Evolutionary conservation across 2,797 vertebrate species (phyloP).

Genomic region (Cynopterus sphinx): DNA sequence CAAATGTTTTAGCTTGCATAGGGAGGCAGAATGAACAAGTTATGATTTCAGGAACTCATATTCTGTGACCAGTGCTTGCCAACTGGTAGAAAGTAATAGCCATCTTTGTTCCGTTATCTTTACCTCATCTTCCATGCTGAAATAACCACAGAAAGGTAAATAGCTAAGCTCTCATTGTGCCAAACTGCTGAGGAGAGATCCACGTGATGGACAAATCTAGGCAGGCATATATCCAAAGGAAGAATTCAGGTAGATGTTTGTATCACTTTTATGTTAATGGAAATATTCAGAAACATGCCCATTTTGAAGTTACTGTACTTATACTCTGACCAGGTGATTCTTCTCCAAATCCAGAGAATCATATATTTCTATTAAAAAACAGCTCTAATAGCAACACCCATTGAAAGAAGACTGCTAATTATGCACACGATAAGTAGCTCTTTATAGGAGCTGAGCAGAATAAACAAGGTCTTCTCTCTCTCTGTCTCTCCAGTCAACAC

Average conservation of each 20-base stretch:
- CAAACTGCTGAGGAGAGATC: neutral
- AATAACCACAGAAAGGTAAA: neutral
- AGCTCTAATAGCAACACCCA: fast-evolving
- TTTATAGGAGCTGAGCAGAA: neutral
- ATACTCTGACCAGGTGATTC: neutral
- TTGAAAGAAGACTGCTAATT: neutral
- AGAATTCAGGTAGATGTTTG: neutral
- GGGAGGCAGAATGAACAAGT: neutral
- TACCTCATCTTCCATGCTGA: neutral
- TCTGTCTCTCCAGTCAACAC: neutral
- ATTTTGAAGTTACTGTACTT: neutral
- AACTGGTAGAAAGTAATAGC: neutral
- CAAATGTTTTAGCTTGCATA: neutral
- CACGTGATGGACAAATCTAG: neutral
- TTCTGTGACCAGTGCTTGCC: neutral
- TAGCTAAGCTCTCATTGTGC: neutral
- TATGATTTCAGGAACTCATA: neutral
- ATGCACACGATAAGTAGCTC: neutral
- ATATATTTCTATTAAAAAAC: neutral
- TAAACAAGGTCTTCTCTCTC: neutral
- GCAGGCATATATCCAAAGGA: neutral
- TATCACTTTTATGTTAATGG: neutral
- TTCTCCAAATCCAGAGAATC: neutral
- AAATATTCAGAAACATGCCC: neutral
- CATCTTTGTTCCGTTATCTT: neutral